Conservation (phyloP, 2,888 invertebrate species). For the Drosophila rellima region DNA sequence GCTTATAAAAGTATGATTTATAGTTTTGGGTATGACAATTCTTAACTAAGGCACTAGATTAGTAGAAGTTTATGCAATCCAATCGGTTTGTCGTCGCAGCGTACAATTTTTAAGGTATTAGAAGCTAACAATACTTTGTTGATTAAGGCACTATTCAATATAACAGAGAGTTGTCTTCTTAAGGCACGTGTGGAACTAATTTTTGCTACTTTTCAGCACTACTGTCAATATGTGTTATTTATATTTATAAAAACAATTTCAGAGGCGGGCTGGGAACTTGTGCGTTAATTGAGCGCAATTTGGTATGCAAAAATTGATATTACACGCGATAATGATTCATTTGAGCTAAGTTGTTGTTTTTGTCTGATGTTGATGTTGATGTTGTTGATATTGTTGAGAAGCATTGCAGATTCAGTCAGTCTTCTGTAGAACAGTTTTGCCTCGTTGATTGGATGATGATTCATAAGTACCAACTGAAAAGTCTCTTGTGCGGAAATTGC, state of each 20-base stretch:
- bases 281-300: slow-evolving; percentile 72
- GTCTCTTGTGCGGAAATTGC: slow-evolving; percentile 75
- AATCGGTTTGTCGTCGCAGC: slow-evolving; percentile 46
- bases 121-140: slow-evolving; percentile 46
- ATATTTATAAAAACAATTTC: slow-evolving; percentile 17
- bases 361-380: slow-evolving; percentile 2
- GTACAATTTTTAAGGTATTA: slow-evolving; percentile 30
- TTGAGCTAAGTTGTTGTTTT: slow-evolving; percentile 38
- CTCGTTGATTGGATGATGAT: slow-evolving; percentile 53
- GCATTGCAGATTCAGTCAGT: slow-evolving; percentile 46
- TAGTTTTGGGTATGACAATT: slow-evolving; percentile 30
- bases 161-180: slow-evolving; percentile 61
- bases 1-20: slow-evolving; percentile 32
- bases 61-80: slow-evolving; percentile 78
- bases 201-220: slow-evolving; percentile 45
- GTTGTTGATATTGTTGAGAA: slow-evolving; percentile 23
- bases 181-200: slow-evolving; percentile 67
- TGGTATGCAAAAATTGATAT: slow-evolving; percentile 67
- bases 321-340: slow-evolving; percentile 65
- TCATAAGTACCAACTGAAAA: slow-evolving; percentile 80
- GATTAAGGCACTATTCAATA: slow-evolving; percentile 65
- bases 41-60: slow-evolving; percentile 66
- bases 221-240: too few relatives aligned
- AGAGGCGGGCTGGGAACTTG: slow-evolving; percentile 19
- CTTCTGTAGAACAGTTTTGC: slow-evolving; percentile 48